Base-by-base conservation (phyloP, 1,140 invertebrate genomes). In the Plectrocnemia conspersa region DNA sequence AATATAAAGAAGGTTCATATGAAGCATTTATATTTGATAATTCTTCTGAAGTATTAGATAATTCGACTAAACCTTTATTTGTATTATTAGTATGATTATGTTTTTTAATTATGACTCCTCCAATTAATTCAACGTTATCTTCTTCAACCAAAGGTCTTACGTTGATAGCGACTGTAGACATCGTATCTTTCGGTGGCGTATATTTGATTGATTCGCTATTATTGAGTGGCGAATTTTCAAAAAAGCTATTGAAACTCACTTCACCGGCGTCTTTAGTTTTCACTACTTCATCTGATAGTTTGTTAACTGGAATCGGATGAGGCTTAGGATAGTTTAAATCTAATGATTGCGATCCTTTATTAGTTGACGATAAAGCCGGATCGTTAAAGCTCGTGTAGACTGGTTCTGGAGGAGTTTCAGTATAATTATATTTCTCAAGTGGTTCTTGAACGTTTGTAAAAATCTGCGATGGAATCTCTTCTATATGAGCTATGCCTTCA, bases 301-400 rank as follows among this genome's bases (percentile, higher is more conserved):
- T 85, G 59, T 85, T 80, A 2, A 85, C 79, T 1, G 82, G 82
- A 61, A 85, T 79, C 7, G 81, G 81, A 64, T 84, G 81, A 33
- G 80, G 71, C 65, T 74, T 76, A 4, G 76, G 68, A 58, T 73
- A 76, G 49, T 69, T 73, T 5, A 73, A 73, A 10, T 77, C 78
- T 29, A 80, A 65, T 22, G 70, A 73, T 70, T 77, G 73, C 63
- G 71, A 71, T 63, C 77, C 67, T 62, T 74, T 71, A 36, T 71
- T 52, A 27, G 75, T 68, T 22, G 71, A 72, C 16, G 73, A 72
- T 62, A 80, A 73, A 49, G 80, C 76, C 1, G 81, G 80, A 46
- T 81, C 77, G 21, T 79, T 81, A 64, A 83, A 85, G 61, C 82
- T 84, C 4, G 81, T 83, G 50, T 85, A 85, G 42, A 82, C 64